Evolutionary conservation across 2,797 vertebrate species (phyloP).

Genomic region (Eptatretus atami): DNA sequence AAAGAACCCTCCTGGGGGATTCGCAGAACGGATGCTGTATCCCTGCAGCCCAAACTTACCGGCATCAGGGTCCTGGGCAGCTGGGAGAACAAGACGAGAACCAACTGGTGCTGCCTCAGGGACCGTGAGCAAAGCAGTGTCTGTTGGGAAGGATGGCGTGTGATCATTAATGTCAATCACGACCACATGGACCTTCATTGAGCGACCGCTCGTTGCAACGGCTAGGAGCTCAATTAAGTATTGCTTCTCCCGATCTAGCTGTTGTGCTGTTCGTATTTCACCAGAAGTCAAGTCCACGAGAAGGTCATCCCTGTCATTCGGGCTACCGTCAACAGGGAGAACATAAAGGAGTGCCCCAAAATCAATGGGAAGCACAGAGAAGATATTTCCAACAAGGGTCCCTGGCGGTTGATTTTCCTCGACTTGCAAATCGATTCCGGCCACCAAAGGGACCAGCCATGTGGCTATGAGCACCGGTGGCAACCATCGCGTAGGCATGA

Average conservation of each 20-base stretch:
- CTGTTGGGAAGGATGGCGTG: slow-evolving; percentile 31
- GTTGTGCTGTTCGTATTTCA: slow-evolving; percentile 64
- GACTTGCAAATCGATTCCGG: no score
- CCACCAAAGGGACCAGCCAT: no score
- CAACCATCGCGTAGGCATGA: no score
- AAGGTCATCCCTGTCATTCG: slow-evolving; percentile 32
- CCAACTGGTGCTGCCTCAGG: slow-evolving; percentile 54
- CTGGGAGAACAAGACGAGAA: slow-evolving; percentile 49
- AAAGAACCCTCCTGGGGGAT: slow-evolving; percentile 39
- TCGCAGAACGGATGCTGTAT: slow-evolving; percentile 49
- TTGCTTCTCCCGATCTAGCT: slow-evolving; percentile 51
- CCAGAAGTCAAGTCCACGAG: slow-evolving; percentile 70
- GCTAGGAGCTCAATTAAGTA: slow-evolving; percentile 76
- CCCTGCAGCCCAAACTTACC: slow-evolving; percentile 51
- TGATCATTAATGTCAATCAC: slow-evolving; percentile 94
- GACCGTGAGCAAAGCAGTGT: slow-evolving; percentile 28
- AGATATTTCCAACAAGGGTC: no score
- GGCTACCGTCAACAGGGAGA: slow-evolving; percentile 76
- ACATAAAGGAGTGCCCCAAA: slow-evolving; percentile 29
- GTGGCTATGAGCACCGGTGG: no score
- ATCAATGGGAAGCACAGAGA: no score
- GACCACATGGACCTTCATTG: slow-evolving; percentile 51
- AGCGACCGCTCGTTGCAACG: slow-evolving; percentile 48
- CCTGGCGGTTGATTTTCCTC: no score
- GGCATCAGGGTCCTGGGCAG: slow-evolving; percentile 50